Evolutionary conservation across 2,888 invertebrate species (phyloP).

Genomic region (Drosophila flavopinicola): DNA sequence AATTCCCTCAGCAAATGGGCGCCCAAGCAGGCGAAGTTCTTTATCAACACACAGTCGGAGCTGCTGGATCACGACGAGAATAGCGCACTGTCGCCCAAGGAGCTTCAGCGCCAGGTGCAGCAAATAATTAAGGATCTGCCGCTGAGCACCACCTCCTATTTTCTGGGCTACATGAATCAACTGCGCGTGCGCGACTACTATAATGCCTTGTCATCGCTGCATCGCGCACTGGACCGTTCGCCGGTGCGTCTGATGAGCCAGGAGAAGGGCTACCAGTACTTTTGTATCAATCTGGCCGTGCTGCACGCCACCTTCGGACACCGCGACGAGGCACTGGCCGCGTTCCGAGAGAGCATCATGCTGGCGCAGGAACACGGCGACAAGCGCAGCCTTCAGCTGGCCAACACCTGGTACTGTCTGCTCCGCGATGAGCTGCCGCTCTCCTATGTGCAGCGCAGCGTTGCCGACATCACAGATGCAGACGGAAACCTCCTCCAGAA

Average conservation of each 20-base stretch:
- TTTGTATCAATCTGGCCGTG: constrained; percentile 95
- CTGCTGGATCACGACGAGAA: constrained; percentile 92
- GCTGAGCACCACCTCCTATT: constrained; percentile 86
- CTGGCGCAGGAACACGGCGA: constrained; percentile 95
- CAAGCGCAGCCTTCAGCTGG: constrained; percentile 92
- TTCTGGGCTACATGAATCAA: constrained; percentile 95
- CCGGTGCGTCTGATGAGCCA: constrained; percentile 89
- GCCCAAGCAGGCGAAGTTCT: constrained; percentile 94
- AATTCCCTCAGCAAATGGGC: constrained; percentile 90
- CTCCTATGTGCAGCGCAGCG: constrained; percentile 82
- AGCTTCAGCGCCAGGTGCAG: constrained; percentile 87
- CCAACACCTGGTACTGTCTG: constrained; percentile 91
- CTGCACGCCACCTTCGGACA: constrained; percentile 91
- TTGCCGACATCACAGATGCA: constrained; percentile 54
- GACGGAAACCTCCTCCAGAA: constrained; percentile 89
- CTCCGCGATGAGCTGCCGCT: constrained; percentile 82
- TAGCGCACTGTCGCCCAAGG: constrained; percentile 90
- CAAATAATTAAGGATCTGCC: constrained; percentile 84
- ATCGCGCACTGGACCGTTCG: constrained; percentile 90
- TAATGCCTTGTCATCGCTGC: constrained; percentile 80
- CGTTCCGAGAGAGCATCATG: constrained; percentile 94
- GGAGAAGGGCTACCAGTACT: constrained; percentile 92
- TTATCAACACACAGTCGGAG: constrained; percentile 94
- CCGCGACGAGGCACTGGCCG: constrained; percentile 91
- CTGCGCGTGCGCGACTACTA: constrained; percentile 94